Conservation (phyloP, 2,797 vertebrate genomes). For the Notoglanidium macrostoma region DNA sequence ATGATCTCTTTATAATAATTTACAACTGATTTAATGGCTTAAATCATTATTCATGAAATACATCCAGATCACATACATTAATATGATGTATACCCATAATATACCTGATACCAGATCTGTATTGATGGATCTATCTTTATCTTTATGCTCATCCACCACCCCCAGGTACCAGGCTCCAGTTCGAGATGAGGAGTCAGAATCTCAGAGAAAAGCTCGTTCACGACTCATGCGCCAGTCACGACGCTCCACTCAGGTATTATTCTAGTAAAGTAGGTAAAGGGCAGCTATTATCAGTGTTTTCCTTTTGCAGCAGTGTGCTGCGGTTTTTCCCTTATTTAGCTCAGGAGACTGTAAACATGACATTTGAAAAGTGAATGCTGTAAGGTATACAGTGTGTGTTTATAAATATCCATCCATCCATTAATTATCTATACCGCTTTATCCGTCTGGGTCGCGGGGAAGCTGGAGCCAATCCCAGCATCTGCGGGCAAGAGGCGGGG, state of each 20-base stretch:
- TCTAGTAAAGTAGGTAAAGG: not conserved
- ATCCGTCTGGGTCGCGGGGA: too few relatives aligned
- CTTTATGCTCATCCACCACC: not conserved
- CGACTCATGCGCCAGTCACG: constrained; percentile 88
- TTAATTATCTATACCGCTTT: not conserved
- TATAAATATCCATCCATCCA: not conserved
- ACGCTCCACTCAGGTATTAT: constrained; percentile 85
- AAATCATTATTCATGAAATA: not conserved
- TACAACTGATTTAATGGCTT: not conserved
- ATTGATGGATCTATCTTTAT: not conserved
- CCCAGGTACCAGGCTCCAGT: constrained; percentile 85
- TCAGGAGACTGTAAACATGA: not conserved
- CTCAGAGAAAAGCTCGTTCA: constrained; percentile 89
- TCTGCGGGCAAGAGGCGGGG: too few relatives aligned
- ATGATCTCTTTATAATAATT: not conserved
- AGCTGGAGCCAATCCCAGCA: too few relatives aligned
- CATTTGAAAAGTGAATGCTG: not conserved
- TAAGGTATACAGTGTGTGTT: not conserved
- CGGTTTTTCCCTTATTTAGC: not conserved
- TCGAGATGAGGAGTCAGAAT: constrained; percentile 89
- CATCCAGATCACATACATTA: not conserved
- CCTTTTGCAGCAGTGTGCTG: not conserved
- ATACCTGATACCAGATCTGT: not conserved
- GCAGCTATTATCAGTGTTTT: not conserved
- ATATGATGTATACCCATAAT: not conserved